These are phyloP conservation scores for Pygoscelis adeliae DNA, from an alignment of 2,113 vertebrate genomes.

Conservation along the genomic window DNA sequence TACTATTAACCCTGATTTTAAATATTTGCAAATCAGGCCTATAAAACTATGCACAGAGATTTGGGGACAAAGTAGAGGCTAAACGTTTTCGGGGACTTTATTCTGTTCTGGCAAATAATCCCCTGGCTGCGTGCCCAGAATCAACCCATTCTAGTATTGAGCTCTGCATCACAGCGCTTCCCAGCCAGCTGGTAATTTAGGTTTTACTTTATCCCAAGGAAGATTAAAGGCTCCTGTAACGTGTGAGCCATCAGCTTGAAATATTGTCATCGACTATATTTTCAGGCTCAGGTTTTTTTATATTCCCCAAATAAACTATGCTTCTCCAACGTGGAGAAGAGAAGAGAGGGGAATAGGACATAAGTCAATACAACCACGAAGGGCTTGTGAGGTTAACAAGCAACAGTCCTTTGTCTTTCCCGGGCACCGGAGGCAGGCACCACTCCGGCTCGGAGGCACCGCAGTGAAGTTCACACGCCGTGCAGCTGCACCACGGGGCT, in stretches of 20 bases:
- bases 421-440: fast-evolving
- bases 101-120: background rate
- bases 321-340: background rate
- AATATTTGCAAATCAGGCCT: background rate
- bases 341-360: background rate
- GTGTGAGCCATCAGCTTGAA: background rate
- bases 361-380: fast-evolving
- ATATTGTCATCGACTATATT: background rate
- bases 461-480: fast-evolving
- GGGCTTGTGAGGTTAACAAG: background rate
- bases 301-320: background rate
- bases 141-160: fast-evolving
- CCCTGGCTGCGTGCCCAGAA: background rate
- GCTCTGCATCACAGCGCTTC: background rate
- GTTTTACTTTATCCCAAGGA: background rate
- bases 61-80: background rate
- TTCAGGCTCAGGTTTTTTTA: background rate
- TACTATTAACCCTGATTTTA: background rate
- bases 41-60: fast-evolving
- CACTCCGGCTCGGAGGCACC: fast-evolving
- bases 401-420: background rate
- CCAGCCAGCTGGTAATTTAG: background rate
- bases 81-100: background rate
- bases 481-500: fast-evolving
- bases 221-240: background rate